Base-by-base conservation (phyloP, 2,113 vertebrate species). In the Campylorhamphus procurvoides region DNA sequence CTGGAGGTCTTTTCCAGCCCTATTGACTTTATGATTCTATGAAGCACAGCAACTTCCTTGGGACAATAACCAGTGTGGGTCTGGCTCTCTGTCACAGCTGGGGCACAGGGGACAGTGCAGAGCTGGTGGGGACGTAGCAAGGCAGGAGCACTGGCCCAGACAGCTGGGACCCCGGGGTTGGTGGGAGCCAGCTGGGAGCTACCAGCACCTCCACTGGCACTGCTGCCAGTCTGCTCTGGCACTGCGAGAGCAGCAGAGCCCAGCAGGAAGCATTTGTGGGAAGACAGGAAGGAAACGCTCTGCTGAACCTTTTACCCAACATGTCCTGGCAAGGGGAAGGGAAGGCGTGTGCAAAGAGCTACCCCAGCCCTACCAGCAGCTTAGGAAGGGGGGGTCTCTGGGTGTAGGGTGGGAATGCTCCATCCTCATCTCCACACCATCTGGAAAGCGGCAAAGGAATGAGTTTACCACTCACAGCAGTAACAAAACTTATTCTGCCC, bases 21-120 rank as follows among this genome's bases (percentile, higher is more conserved):
- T 31, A 31, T 2, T 22, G 62, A 47, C 20, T 25, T 62, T 75
- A 0, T 25, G 46, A 53, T 55, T 47, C 46, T 10, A 20, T 14
- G n/a, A 40, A 68, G 53, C 27, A 49, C 37, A 19, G n/a, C 23
- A 11, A 1, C 2, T 35, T 68, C 20, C 28, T 39, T 0, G 0
- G n/a, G 7, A 12, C 37, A 49, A 63, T 6, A 80, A 27, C 39
- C 62, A 35, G 15, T 0, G 0, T 9, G 4, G 27, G 23, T 63
- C 52, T 12, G 5, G 35, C 35, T 50, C 35, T 37, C 27, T 33
- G 1, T 39, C 68, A 23, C 58, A 28, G 0, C 24, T 18, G 52
- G 19, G 72, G 17, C 29, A 53, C 3, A 13, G 39, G n/a, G 42
- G 20, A 58, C 76, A 44, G 6, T 23, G 17, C 27, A 55, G 84